Percentiles rank a stretch among this genome's conserved stretches.
Evolutionary conservation across 2,888 invertebrate species (phyloP).

Genomic region (Vannuccia rotundouncinata): DNA sequence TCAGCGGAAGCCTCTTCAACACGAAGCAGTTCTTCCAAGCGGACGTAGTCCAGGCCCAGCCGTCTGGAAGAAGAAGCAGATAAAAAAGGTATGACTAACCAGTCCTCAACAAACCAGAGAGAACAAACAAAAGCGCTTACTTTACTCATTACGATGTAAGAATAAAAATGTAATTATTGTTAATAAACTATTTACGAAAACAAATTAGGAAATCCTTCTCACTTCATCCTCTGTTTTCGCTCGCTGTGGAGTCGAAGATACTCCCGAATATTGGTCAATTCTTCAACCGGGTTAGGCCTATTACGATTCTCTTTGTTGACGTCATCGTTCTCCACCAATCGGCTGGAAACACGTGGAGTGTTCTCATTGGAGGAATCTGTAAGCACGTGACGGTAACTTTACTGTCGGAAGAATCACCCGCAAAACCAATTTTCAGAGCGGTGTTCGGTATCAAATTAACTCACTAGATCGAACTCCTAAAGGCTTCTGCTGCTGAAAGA

Average conservation of each 20-base stretch:
- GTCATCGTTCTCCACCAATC: not conserved
- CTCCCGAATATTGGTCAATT: slow-evolving; percentile 13
- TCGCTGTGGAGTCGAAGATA: not conserved
- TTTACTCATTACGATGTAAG: no score
- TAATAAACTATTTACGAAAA: not conserved
- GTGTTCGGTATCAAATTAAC: no score
- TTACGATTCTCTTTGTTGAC: not conserved
- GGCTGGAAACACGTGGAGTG: not conserved
- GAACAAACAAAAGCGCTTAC: no score
- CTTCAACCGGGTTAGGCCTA: not conserved
- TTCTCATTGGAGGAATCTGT: not conserved
- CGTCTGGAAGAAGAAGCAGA: not conserved
- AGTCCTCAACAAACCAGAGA: no score
- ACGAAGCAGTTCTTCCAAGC: not conserved
- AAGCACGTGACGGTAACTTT: not conserved
- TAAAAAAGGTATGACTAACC: no score
- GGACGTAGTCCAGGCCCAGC: not conserved
- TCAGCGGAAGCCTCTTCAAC: not conserved
- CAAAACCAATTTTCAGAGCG: no score
- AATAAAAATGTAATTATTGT: no score
- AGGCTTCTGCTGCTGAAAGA: not conserved
- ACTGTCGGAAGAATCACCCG: no score
- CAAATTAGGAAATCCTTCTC: no score
- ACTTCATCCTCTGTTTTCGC: slow-evolving; percentile 8
- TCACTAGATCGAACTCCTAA: no score